Percentiles rank a stretch among this genome's conserved stretches.
Conservation (phyloP, 2,888 invertebrate genomes). For the Drosophila multiciliata region DNA sequence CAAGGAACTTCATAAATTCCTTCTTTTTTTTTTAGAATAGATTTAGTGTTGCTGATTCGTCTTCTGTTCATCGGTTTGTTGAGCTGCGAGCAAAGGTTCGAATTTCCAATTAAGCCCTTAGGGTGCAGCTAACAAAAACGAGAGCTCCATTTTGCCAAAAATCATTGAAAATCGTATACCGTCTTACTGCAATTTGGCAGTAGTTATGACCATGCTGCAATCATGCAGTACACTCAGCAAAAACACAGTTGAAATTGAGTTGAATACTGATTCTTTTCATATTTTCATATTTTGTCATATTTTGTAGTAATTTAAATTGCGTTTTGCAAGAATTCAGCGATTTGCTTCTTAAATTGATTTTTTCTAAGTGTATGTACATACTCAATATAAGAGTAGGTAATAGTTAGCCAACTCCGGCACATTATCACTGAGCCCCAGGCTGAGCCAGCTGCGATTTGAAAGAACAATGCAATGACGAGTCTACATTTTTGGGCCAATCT, state of each 20-base stretch:
- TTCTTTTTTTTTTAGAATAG: no score
- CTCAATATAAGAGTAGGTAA: background rate
- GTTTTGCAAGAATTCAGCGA: background rate
- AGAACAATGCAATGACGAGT: background rate
- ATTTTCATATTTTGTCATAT: background rate
- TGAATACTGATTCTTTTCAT: background rate
- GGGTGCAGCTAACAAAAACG: background rate
- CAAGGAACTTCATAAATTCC: no score
- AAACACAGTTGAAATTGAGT: background rate
- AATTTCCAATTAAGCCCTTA: background rate
- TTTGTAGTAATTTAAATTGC: background rate
- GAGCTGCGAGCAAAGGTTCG: background rate
- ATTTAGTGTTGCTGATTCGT: background rate
- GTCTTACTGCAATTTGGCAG: background rate
- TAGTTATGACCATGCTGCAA: background rate
- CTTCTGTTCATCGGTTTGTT: background rate
- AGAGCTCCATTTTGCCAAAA: background rate
- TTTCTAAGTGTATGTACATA: background rate
- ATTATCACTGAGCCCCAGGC: background rate
- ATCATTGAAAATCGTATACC: background rate
- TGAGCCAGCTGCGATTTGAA: background rate
- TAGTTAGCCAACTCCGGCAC: background rate
- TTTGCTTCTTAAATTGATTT: background rate
- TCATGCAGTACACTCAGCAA: background rate
- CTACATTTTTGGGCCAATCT: background rate